Conservation (phyloP, 2,888 invertebrate genomes). For the Mythimna pallens region DNA sequence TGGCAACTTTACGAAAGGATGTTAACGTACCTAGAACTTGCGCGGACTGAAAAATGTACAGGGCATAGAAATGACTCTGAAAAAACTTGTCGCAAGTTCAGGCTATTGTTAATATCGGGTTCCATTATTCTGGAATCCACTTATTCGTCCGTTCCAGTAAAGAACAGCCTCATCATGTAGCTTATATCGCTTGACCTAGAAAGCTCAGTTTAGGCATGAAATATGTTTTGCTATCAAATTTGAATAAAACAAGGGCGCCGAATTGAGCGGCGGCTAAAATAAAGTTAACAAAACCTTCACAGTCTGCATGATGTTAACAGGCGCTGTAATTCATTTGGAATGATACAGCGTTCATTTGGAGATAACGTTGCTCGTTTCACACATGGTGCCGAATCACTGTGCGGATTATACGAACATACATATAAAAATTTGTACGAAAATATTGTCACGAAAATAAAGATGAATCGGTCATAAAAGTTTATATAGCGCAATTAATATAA, state of each 20-base stretch:
- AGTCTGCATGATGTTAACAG: conserved; percentile 71
- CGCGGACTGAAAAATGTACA: conserved; percentile 7
- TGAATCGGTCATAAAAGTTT: conserved; percentile 47
- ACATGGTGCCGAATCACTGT: conserved; percentile 52
- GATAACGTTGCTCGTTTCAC: conserved; percentile 55
- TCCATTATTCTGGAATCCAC: conserved; percentile 65
- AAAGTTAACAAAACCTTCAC: conserved; percentile 75
- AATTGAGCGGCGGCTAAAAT: conserved; percentile 66
- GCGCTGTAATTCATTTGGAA: conserved; percentile 74
- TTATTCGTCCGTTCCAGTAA: conserved; percentile 65
- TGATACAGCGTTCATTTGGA: conserved; percentile 70
- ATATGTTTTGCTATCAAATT: conserved; percentile 84
- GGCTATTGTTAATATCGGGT: conserved; percentile 54
- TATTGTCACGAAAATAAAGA: conserved; percentile 53
- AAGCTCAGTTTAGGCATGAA: conserved; percentile 77
- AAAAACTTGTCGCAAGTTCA: conserved; percentile 10
- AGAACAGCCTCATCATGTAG: conserved; percentile 62
- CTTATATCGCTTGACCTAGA: conserved; percentile 73
- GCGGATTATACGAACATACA: conserved; percentile 45
- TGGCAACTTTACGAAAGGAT: conserved; percentile 38
- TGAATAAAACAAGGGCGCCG: conserved; percentile 73
- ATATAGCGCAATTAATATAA: conserved; percentile 43
- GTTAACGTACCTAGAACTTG: conserved; percentile 4
- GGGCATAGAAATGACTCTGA: background rate
- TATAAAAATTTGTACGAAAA: conserved; percentile 40